A percentile compares a stretch with the other conserved stretches of the same genome.
phyloP scores from a whole-genome alignment of 2,888 invertebrate species.

The Agelastica alni region DNA sequence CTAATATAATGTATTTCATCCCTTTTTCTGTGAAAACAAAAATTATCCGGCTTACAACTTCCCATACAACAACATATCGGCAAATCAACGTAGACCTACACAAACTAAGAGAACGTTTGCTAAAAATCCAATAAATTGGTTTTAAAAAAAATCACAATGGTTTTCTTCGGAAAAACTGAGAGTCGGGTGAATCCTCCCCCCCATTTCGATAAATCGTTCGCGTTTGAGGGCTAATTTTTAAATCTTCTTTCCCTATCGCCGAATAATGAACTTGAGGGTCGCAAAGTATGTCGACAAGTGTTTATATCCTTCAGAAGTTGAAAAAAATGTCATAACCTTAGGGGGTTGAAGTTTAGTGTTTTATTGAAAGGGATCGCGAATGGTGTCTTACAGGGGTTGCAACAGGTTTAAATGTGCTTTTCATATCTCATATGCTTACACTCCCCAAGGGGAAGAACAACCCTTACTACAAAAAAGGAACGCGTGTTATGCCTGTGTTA shows the following conservation, averaged over 20 bases:
- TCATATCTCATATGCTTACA: conserved; percentile 49
- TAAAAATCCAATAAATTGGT: no score
- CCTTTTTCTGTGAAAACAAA: no score
- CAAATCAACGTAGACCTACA: no score
- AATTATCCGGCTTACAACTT: no score
- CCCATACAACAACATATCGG: no score
- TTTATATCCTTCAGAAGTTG: conserved; percentile 42
- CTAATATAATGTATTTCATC: no score
- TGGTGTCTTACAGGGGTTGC: conserved; percentile 42
- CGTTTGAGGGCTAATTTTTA: conserved; percentile 37
- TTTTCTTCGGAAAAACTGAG: no score
- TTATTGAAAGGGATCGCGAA: conserved; percentile 46
- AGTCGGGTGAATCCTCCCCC: no score
- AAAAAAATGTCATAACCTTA: conserved; percentile 47
- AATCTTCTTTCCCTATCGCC: conserved; percentile 38
- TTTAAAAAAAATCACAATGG: no score
- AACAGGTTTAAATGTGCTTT: conserved; percentile 55
- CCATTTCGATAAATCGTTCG: conserved; percentile 23
- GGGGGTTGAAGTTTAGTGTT: conserved; percentile 41
- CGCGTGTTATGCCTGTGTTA: conserved; percentile 30
- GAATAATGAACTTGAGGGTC: conserved; percentile 32
- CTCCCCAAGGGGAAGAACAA: conserved; percentile 41
- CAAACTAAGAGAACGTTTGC: no score
- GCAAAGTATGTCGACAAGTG: conserved; percentile 40
- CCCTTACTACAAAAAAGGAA: conserved; percentile 27